A percentile compares a stretch with the other conserved stretches of the same genome.
Conservation (phyloP, 2,113 vertebrate species). For the Naja naja region DNA sequence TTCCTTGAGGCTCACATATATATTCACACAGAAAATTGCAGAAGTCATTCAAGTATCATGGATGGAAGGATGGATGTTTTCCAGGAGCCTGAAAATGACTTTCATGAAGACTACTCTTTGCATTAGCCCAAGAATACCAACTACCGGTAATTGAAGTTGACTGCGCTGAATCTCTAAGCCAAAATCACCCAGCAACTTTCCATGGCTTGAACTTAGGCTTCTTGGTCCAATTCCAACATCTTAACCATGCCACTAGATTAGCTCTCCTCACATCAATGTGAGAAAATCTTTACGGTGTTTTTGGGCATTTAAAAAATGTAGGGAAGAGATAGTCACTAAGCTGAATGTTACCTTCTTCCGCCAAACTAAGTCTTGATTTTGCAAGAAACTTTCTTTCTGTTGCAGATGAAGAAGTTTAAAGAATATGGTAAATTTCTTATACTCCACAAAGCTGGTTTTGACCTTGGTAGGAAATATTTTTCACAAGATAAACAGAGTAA, state of each 20-base stretch:
- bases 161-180: background rate
- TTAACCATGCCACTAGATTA: background rate
- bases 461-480: background rate
- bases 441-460: background rate
- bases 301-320: background rate
- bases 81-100: background rate
- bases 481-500: background rate
- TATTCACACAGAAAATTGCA: background rate
- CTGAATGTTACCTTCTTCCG: background rate
- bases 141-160: background rate
- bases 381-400: background rate
- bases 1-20: background rate
- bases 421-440: background rate
- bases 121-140: background rate
- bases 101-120: background rate
- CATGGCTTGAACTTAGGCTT: background rate
- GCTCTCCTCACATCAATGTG: background rate
- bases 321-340: background rate
- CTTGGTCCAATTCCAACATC: background rate
- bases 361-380: background rate
- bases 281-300: no score
- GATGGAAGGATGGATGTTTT: background rate
- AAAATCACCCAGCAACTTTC: background rate
- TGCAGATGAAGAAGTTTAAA: background rate
- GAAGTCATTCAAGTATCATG: background rate